Base-by-base conservation (phyloP, 2,888 invertebrate species). In the Hypomecis punctinalis region DNA sequence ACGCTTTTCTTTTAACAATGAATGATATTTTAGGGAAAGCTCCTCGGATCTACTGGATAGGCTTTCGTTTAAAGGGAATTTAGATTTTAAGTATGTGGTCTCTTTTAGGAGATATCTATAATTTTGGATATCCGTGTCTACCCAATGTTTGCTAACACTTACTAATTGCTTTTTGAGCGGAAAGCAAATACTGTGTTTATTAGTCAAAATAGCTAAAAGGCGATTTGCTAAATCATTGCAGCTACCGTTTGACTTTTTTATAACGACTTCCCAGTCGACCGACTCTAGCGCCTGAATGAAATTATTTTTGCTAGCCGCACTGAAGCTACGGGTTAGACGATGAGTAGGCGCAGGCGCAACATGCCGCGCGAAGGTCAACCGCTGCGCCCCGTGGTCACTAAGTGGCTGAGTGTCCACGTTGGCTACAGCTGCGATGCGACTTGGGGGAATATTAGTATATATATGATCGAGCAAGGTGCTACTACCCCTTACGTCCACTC, bases 391-490 rank as follows among this genome's bases (percentile, higher is more conserved):
- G 33, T 47, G 47, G 47, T 47, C 47, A 9, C 56, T 60, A 46
- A 56, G 60, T 6, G 39, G 55, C 37, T 3, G 23, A 23, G 64
- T 40, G 7, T 8, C 47, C 11, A 63, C 49, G 35, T 43, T 13
- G 11, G 58, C 10, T n/a, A 54, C 10, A 39, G 6, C n/a, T 0
- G n/a, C 23, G 33, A 59, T 13, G 48, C 58, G 45, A 13, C 51
- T 40, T 3, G 36, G 43, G 10, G 60, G 36, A 5, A 55, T 13
- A 23, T 64, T 64, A 6, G 56, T 42, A 11, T 60, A 60, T 0
- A 42, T 52, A 13, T 64, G 64, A 23, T 64, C 60, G 1, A 64
- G n/a, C 5, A 64, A 36, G 0, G 64, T 23, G 10, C 42, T 23
- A 23, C 23, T 40, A n/a, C 33, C 49, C 0, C 54, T 54, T 2